Base-by-base conservation (phyloP, 2,797 vertebrate genomes). In the Erethizon dorsatum region DNA sequence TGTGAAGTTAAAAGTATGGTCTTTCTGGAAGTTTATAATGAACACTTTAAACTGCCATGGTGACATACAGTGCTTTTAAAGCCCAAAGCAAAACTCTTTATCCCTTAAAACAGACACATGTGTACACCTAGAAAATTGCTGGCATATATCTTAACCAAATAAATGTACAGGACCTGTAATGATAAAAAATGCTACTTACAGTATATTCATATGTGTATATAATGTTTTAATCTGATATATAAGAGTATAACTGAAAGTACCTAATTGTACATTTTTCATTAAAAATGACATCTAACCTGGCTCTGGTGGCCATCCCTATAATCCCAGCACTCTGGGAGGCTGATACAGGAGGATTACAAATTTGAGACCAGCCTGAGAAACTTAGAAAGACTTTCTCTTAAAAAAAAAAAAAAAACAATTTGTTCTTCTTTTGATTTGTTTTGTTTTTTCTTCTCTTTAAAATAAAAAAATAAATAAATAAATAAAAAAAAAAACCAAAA, bases 161-260 rank as follows among this genome's bases (percentile, higher is more conserved):
- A 61, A 33, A 86, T 1, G 6, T 22, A 6, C 17, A 56, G 78
- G 73, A 79, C 73, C 9, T 13, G 13, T 54, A 87, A 24, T 28
- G 14, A 28, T 73, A 45, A 92, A 92, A 80, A 83, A 80, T 45
- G 75, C 52, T 69, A 28, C 77, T 82, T 88, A 69, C 84, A 86
- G 47, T 37, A 37, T 50, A 77, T 82, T 86, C 87, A 80, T 37
- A 77, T 6, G 65, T 65, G 45, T 28, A 41, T 15, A 47, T 12
- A 57, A 28, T 79, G 45, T 73, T 37, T 83, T 65, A 71, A 93
- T n/a, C 57, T 89, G 56, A 73, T 4, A 65, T 6, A 69, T 17
- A 47, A 57, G 65, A 75, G 22, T 65, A 71, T 67, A 67, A 67
- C 63, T 65, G 63, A 67, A n/a, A 67, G 33, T n/a, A 18, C 65